Base-by-base conservation (phyloP, 2,888 invertebrate genomes). In the Smittia aterrima region DNA sequence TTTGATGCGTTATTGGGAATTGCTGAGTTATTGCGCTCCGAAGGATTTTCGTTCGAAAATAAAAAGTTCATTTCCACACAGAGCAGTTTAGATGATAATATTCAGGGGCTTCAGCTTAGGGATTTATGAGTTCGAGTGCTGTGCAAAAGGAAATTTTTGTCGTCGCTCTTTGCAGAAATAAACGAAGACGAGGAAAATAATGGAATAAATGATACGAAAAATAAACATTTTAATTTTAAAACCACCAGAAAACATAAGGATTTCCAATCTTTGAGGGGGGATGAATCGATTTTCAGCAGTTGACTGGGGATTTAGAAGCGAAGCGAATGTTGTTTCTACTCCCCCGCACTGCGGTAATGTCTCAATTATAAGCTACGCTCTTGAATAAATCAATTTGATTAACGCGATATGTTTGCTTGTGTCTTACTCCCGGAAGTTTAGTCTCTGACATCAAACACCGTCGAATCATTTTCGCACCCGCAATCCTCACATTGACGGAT, bases 1-100 rank as follows among this genome's bases (percentile, higher is more conserved):
- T 16, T 18, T 41, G 70, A 71, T 71, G 71, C 71, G 25, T 71
- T 71, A 58, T 71, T 71, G 71, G 71, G 58, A 71, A 71, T 71
- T 71, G 71, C 13, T 71, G 47, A 71, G 32, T 71, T 71, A 71
- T 71, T 71, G 47, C 47, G 13, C n/a, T 38, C 16, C 2, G 11
- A 47, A 66, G 27, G 13, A 58, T 20, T 22, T 66, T n/a, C 16
- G 24, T 27, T 66, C 32, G 16, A 66, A 32, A 66, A 32, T 4
- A 47, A 47, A 47, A 13, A 47, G n/a, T 47, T 47, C 47, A 47
- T 47, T 47, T 47, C 47, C 47, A 47, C 16, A 47, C 47, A 47
- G 16, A 47, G 16, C 47, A 47, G 13, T 47, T 47, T 47, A 47
- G n/a, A 47, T 47, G 16, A 47, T 47, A 47, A 47, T 47, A 11